Conservation (phyloP, 2,888 invertebrate genomes). For the Synergus laeviventris region DNA sequence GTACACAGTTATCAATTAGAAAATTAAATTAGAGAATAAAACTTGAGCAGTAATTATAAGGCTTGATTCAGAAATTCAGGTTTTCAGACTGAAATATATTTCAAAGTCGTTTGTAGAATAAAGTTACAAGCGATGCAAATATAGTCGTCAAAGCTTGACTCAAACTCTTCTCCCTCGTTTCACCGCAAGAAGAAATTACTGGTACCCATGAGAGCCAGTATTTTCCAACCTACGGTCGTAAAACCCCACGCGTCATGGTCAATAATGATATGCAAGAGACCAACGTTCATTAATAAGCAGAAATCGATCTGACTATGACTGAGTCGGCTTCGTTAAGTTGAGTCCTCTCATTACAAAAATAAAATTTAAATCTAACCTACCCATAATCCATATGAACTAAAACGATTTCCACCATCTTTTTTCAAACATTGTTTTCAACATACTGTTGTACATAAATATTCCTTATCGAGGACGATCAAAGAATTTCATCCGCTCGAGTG, state of each 20-base stretch:
- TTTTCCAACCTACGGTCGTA: slow-evolving; percentile 4
- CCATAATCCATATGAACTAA: too few species aligned
- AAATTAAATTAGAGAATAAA: too few species aligned
- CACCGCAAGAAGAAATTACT: slow-evolving; percentile 21
- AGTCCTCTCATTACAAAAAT: not conserved
- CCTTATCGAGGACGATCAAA: too few species aligned
- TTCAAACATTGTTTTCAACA: too few species aligned
- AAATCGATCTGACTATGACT: slow-evolving; percentile 20
- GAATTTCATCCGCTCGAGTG: too few species aligned
- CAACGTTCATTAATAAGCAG: slow-evolving; percentile 16
- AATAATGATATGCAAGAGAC: slow-evolving; percentile 35
- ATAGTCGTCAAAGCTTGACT: slow-evolving; percentile 5
- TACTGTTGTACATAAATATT: too few species aligned
- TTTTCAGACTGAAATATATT: not conserved
- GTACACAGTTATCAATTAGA: too few species aligned
- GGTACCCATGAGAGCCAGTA: slow-evolving; percentile 12
- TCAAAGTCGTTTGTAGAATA: not conserved
- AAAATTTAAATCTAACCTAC: too few species aligned
- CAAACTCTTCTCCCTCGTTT: not conserved
- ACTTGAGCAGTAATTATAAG: too few species aligned
- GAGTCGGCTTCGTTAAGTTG: not conserved
- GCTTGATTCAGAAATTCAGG: not conserved
- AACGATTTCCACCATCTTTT: too few species aligned
- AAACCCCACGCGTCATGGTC: slow-evolving; percentile 15
- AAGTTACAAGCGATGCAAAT: not conserved